Conservation (phyloP, 2,888 invertebrate genomes). For the Mesoligia furuncula region DNA sequence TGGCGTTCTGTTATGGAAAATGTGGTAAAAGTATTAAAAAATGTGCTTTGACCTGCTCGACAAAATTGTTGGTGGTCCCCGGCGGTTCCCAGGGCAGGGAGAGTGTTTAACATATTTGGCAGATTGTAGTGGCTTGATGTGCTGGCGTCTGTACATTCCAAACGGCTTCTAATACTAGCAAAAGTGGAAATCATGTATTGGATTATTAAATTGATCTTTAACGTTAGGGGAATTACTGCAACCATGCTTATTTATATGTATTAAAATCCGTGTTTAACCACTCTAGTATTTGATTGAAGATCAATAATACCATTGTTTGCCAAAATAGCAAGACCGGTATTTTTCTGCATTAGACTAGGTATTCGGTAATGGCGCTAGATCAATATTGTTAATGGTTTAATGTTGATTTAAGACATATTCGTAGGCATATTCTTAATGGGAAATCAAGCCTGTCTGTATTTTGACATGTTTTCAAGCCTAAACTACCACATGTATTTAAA, state of each 20-base stretch:
- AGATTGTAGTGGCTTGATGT: no score
- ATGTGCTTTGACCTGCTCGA: no score
- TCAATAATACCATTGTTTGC: not conserved
- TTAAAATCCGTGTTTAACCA: not conserved
- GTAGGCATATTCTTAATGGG: not conserved
- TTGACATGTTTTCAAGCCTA: not conserved
- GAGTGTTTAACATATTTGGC: no score
- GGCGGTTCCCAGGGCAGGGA: no score
- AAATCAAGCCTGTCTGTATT: not conserved
- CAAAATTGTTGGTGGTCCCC: no score
- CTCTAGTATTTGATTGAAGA: not conserved
- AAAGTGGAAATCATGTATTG: not conserved
- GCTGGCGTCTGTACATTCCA: no score
- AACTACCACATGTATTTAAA: not conserved
- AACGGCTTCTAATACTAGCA: not conserved
- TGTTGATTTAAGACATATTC: slow-evolving; percentile 30
- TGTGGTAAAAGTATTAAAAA: no score
- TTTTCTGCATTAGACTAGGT: slow-evolving; percentile 11
- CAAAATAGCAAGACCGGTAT: not conserved
- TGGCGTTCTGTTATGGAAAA: no score
- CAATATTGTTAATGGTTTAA: slow-evolving; percentile 9
- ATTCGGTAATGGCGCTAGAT: not conserved
- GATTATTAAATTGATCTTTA: not conserved
- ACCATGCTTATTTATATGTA: not conserved
- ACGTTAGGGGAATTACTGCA: not conserved